phyloP scores from a whole-genome alignment of 2,113 vertebrate species.

The Crotophaga sulcirostris region DNA sequence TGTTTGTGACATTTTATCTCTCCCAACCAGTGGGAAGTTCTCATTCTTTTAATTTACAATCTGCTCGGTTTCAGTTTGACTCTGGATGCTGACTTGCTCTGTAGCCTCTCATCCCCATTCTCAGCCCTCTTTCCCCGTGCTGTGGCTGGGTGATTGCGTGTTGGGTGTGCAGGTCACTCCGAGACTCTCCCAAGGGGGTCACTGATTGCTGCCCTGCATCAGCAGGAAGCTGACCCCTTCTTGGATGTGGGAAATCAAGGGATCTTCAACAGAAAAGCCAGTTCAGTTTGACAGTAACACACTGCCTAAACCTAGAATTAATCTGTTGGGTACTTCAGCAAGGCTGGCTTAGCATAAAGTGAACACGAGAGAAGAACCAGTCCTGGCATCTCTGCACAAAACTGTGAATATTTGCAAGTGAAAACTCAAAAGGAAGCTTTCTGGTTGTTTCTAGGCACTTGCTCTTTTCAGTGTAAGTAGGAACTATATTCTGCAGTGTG shows the following conservation, averaged over 20 bases:
- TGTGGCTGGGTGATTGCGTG: not conserved
- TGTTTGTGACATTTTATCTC: slow-evolving; percentile 80
- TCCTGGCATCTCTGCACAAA: not conserved
- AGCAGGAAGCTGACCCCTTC: not conserved
- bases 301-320: not conserved
- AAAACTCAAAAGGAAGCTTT: not conserved
- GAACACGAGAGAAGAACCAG: not conserved
- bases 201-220: not conserved
- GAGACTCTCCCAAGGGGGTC: not conserved
- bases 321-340: not conserved
- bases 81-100: slow-evolving; percentile 18
- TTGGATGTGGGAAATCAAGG: not conserved
- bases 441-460: not conserved
- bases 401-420: not conserved
- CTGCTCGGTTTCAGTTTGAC: slow-evolving; percentile 43
- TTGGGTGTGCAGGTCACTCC: not conserved
- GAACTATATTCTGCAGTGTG: not conserved
- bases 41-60: slow-evolving; percentile 70
- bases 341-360: not conserved
- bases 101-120: not conserved
- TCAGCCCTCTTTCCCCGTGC: not conserved
- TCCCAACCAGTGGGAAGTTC: slow-evolving; percentile 63
- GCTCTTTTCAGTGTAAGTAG: not conserved
- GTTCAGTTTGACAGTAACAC: not conserved
- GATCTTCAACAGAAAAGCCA: not conserved